Evolutionary conservation across 2,113 vertebrate genomes (phyloP).

Genomic region (Raja brachyura): DNA sequence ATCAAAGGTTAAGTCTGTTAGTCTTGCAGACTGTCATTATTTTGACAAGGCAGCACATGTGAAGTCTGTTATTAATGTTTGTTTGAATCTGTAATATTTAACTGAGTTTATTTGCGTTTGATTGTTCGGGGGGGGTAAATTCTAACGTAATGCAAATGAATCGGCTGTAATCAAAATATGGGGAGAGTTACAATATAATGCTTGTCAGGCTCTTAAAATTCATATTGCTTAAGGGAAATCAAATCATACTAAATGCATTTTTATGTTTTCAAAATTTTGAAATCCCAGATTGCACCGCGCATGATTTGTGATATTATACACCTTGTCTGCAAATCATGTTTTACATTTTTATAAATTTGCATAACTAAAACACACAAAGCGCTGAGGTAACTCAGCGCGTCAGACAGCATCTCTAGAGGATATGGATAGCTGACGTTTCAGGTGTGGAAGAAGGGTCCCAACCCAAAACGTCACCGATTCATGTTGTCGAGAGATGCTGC

Average conservation of each 20-base stretch:
- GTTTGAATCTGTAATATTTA: slow-evolving; percentile 28
- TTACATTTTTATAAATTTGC: neutral
- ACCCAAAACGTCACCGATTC: too few species aligned
- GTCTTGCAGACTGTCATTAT: slow-evolving; percentile 26
- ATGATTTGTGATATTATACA: neutral
- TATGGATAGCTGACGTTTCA: too few species aligned
- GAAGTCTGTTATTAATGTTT: slow-evolving; percentile 11
- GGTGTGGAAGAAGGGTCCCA: too few species aligned
- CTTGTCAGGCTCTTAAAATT: neutral
- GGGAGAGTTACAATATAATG: neutral
- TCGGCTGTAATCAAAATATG: neutral
- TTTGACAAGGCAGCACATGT: slow-evolving; percentile 22
- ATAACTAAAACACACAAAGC: too few species aligned
- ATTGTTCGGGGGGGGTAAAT: too few species aligned
- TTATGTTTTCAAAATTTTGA: slow-evolving; percentile 18
- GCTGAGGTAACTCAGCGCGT: too few species aligned
- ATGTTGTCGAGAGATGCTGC: too few species aligned
- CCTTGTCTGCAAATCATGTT: neutral
- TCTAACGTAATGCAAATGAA: neutral
- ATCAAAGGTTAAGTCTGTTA: slow-evolving; percentile 28
- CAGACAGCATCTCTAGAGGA: too few species aligned
- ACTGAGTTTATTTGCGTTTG: neutral
- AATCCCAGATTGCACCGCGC: neutral
- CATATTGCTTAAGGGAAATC: slow-evolving; percentile 19
- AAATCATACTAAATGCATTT: neutral